Percentiles rank a stretch among this genome's conserved stretches.
These are phyloP conservation scores for Takifugu rubripes DNA, from an alignment of 2,797 vertebrate species.

Conservation along the genomic window DNA sequence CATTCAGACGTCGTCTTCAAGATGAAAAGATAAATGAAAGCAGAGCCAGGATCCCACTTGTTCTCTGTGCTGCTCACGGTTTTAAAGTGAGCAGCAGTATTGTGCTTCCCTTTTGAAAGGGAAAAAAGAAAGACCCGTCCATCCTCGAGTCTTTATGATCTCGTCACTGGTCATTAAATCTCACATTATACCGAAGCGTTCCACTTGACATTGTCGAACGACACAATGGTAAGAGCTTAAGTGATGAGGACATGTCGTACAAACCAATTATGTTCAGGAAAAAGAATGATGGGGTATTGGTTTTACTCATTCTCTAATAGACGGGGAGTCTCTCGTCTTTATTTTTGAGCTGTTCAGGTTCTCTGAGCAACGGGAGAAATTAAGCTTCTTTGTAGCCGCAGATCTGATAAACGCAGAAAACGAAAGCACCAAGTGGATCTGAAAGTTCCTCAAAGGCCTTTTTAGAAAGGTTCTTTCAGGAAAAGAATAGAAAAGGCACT, in stretches of 20 bases:
- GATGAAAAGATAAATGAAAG: too few relatives aligned
- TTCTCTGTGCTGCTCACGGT: slow-evolving; percentile 37
- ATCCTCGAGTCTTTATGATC: slow-evolving; percentile 48
- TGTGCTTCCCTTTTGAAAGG: slow-evolving; percentile 37
- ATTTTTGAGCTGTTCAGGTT: neutral
- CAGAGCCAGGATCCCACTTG: too few relatives aligned
- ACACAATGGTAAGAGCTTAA: slow-evolving; percentile 25
- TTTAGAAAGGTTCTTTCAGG: too few relatives aligned
- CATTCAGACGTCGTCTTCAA: too few relatives aligned
- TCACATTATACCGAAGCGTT: slow-evolving; percentile 54
- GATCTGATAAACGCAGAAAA: neutral
- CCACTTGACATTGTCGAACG: slow-evolving; percentile 50
- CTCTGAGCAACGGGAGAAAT: neutral
- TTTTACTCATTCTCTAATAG: slow-evolving; percentile 28
- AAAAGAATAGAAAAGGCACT: too few relatives aligned
- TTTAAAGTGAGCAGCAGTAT: slow-evolving; percentile 53
- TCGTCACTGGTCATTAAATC: slow-evolving; percentile 65
- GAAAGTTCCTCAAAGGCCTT: too few relatives aligned
- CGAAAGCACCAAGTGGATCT: neutral
- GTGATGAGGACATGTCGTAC: slow-evolving; percentile 41
- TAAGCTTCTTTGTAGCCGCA: too few relatives aligned
- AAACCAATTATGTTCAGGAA: slow-evolving; percentile 49
- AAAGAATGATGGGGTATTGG: slow-evolving; percentile 48
- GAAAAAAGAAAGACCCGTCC: slow-evolving; percentile 12
- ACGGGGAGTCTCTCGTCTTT: neutral